Percentiles rank a stretch among this genome's conserved stretches.
Conservation (phyloP, 2,888 invertebrate species). For the Halocaridina rubra region DNA sequence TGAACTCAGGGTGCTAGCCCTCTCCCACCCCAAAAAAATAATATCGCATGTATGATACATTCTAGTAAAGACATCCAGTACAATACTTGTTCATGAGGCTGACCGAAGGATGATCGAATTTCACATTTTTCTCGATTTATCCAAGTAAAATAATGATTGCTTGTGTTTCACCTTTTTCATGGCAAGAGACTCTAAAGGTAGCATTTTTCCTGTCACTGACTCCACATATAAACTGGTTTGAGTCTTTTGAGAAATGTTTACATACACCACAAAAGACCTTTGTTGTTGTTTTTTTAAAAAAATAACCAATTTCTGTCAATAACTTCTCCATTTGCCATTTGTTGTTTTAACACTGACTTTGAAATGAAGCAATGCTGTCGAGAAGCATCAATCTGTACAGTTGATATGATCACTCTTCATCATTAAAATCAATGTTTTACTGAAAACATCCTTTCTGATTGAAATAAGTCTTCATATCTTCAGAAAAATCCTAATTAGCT, state of each 20-base stretch:
- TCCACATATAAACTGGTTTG: background rate
- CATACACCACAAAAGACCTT: background rate
- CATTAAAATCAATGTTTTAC: too few species aligned
- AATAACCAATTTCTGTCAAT: too few species aligned
- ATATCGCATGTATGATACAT: background rate
- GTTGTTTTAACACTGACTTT: too few species aligned
- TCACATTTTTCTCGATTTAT: background rate
- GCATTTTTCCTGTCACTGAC: background rate
- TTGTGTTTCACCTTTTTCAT: background rate
- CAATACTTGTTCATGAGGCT: background rate
- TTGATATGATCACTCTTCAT: too few species aligned
- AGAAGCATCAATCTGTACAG: too few species aligned
- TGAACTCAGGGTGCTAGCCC: background rate
- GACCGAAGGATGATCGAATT: background rate
- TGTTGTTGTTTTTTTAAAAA: too few species aligned
- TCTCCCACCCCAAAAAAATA: too few species aligned
- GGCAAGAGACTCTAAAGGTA: background rate
- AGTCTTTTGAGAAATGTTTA: background rate
- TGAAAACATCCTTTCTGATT: too few species aligned
- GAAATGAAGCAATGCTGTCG: too few species aligned
- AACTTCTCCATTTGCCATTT: too few species aligned
- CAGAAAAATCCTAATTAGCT: too few species aligned
- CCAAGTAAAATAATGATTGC: background rate
- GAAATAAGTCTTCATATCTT: too few species aligned
- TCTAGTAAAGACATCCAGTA: background rate